Base-by-base conservation (phyloP, 2,797 vertebrate genomes). In the Synaphobranchus kaupii region DNA sequence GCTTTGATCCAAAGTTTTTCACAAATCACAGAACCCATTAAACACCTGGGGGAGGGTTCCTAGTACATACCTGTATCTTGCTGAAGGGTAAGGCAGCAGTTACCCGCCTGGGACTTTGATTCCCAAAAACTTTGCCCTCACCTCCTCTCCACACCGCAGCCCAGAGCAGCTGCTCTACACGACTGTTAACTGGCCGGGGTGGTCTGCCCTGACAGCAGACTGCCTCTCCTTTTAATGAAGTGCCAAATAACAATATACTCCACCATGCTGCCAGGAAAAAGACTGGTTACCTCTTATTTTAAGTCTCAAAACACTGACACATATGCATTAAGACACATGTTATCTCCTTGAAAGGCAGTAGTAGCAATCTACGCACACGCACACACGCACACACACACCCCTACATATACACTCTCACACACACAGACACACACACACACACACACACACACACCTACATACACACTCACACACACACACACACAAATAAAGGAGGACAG, bases 201-300 rank as follows among this genome's bases (percentile, higher is more conserved):
- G 86, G 92, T 93, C 94, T 93, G 94, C 93, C 93, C 93, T 91
- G 92, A 92, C 84, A 88, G 95, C 94, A 89, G 94, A 92, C 93
- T 90, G 91, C 93, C 94, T 94, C 90, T 95, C 94, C 94, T 96
- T 95, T 96, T 95, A 96, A 96, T 95, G 93, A 96, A 97, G 96
- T 97, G 96, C 96, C 96, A 97, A 97, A 97, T 95, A 95, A 94
- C 91, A 93, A 96, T 94, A 92, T 94, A 93, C 93, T 95, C 94
- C 94, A 94, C 93, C 92, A 95, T 94, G 95, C 95, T 96, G 94
- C 95, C 95, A 95, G 94, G 93, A 95, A 93, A 88, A 90, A 94
- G 95, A 96, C 94, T 94, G 92, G 93, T 96, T 96, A 95, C 95
- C 95, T 96, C 95, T 94, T 92, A 93, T 95, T 94, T 95, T 87